Base-by-base conservation (phyloP, 2,797 vertebrate genomes). In the Malurus splendens region DNA sequence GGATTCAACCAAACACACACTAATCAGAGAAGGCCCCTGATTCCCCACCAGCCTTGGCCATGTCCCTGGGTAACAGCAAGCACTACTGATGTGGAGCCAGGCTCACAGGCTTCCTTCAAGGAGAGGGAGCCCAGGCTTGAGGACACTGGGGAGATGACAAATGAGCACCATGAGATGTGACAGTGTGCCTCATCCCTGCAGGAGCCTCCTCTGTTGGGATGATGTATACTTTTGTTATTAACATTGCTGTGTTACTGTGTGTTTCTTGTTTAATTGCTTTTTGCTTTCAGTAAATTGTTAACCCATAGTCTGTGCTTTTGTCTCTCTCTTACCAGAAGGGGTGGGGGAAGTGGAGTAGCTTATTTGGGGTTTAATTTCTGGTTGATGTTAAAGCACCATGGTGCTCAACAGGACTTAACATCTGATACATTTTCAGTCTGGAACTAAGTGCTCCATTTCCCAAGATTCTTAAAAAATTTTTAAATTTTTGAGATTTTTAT, bases 41-140 rank as follows among this genome's bases (percentile, higher is more conserved):
- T 94, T 94, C 94, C 82, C 92, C 94, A 95, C 94, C 94, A 95
- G 94, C 93, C 91, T 92, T 89, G 91, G 89, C 89, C 86, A 44
- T 90, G 92, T 94, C 89, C 82, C 67, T 83, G 89, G 64, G 93
- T 93, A 93, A 73, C 76, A 62, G 56, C 0, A 1, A 94, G 77
- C 3, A 4, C 56, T 60, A 1, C 74, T 62, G 41, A 90, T 76
- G 81, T 17, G 25, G 18, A 93, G 77, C 59, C 55, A 92, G 48
- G 73, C 94, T 83, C 38, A 20, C 0, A 5, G 93, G 80, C 71
- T 90, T 32, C 48, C 93, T 90, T 24, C 0, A 0, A 86, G 93
- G 66, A 70, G 28, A 83, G 6, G 23, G 38, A 90, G 48, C n/a
- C 19, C 30, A 70, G 30, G 80, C 89, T 78, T 76, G 60, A 78